Evolutionary conservation across 2,797 vertebrate genomes (phyloP).

Genomic region (Momotus momota): DNA sequence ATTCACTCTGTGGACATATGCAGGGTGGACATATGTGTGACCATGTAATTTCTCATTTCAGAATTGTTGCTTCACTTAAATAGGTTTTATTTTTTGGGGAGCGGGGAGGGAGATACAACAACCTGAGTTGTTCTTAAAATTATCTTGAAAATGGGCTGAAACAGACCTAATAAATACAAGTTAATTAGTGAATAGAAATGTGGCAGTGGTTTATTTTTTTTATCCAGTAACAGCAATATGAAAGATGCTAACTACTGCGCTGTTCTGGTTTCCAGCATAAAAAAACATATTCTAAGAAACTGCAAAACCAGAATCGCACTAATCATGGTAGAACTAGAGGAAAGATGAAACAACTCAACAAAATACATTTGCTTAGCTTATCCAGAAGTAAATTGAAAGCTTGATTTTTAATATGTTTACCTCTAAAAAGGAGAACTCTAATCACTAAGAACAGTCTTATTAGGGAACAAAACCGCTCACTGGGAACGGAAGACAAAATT

Average conservation of each 20-base stretch:
- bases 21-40: constrained; percentile 1
- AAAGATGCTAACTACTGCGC: neutral
- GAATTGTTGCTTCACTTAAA: constrained; percentile 1
- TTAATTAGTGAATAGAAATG: neutral
- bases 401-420: neutral
- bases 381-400: neutral
- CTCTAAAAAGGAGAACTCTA: neutral
- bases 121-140: neutral
- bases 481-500: neutral
- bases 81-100: neutral
- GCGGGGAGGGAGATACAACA: accelerated
- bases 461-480: neutral
- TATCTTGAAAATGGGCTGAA: neutral
- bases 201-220: neutral
- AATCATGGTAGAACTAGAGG: neutral
- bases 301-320: neutral
- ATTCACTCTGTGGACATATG: neutral
- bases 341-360: neutral
- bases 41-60: constrained; percentile 37
- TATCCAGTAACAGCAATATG: neutral
- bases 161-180: neutral
- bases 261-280: accelerated
- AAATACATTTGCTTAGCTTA: neutral
- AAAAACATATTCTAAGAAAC: neutral
- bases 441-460: neutral